phyloP scores from a whole-genome alignment of 1,140 invertebrate genomes.

The Drosophila paulistorum region DNA sequence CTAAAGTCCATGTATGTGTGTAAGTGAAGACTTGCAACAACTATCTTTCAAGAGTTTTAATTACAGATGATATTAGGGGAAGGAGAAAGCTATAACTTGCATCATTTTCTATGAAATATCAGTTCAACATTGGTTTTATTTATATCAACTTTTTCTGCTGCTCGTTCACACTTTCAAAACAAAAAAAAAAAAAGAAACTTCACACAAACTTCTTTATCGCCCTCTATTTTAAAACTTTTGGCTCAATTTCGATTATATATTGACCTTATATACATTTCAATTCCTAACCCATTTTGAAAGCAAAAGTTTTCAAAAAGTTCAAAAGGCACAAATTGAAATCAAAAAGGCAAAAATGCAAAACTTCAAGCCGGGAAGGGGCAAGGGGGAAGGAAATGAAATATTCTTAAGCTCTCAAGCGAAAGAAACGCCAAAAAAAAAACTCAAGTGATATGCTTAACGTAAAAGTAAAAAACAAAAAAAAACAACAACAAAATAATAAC shows the following conservation, averaged over 20 bases:
- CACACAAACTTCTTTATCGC: constrained; percentile 2
- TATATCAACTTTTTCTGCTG: too few relatives aligned
- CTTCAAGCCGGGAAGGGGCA: constrained; percentile 19
- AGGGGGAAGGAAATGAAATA: constrained; percentile 50
- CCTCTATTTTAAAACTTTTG: constrained; percentile 8
- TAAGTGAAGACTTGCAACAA: background rate
- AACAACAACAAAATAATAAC: constrained; percentile 15
- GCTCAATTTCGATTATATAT: constrained; percentile 23
- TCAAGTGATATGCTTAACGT: constrained; percentile 51
- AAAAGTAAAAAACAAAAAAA: background rate
- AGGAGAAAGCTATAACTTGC: too few relatives aligned
- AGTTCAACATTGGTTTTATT: too few relatives aligned
- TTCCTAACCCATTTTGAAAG: constrained; percentile 38
- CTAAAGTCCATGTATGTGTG: background rate
- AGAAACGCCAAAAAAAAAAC: constrained; percentile 4
- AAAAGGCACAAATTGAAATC: constrained; percentile 42
- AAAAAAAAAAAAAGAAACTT: background rate
- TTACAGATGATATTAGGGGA: too few relatives aligned
- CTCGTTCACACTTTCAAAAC: too few relatives aligned
- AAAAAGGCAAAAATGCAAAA: constrained; percentile 30
- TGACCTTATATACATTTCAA: constrained; percentile 30
- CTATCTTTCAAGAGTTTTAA: too few relatives aligned
- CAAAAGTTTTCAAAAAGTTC: constrained; percentile 45
- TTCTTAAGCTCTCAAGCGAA: constrained; percentile 22
- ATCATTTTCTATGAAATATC: too few relatives aligned